Percentiles rank a stretch among this genome's conserved stretches.
Conservation (phyloP, 2,888 invertebrate species). For the Ectemnius continuus region DNA sequence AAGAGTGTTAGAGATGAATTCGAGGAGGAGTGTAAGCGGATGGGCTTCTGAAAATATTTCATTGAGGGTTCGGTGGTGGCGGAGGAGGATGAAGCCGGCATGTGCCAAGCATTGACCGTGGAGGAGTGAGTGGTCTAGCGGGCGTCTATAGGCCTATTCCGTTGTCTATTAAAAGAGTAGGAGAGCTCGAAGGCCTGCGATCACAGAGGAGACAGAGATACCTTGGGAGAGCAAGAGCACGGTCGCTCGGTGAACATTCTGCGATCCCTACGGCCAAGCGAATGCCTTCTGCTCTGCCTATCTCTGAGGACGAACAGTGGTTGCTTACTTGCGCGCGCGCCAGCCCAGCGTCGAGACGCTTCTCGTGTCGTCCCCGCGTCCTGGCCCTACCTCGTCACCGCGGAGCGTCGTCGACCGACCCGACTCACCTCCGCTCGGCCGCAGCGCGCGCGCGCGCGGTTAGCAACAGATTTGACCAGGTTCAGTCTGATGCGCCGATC, state of each 20-base stretch:
- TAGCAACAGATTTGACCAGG: constrained; percentile 74
- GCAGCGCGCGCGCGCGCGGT: constrained; percentile 51
- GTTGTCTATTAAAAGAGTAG: constrained; percentile 66
- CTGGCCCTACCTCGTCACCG: constrained; percentile 29
- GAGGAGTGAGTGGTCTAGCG: constrained; percentile 62
- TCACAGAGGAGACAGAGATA: constrained; percentile 30
- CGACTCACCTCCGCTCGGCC: neutral
- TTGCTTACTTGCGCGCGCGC: constrained; percentile 45
- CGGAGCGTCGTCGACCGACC: constrained; percentile 36
- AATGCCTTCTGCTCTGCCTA: no score
- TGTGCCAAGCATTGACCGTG: constrained; percentile 69
- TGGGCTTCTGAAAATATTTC: constrained; percentile 64
- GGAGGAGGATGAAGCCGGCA: constrained; percentile 39
- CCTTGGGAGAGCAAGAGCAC: constrained; percentile 1
- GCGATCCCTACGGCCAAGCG: constrained; percentile 15
- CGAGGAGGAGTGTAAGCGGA: constrained; percentile 36
- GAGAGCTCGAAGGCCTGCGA: constrained; percentile 50
- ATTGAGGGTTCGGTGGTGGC: constrained; percentile 54
- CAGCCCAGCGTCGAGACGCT: constrained; percentile 56
- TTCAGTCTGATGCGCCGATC: constrained; percentile 63
- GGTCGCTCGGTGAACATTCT: no score
- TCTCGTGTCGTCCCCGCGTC: constrained; percentile 30
- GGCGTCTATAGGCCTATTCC: constrained; percentile 65
- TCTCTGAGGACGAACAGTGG: constrained; percentile 27
- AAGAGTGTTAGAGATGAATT: neutral